Percentiles rank a stretch among this genome's conserved stretches.
phyloP scores from a whole-genome alignment of 1,140 invertebrate species.

The Saccostrea glomerata region DNA sequence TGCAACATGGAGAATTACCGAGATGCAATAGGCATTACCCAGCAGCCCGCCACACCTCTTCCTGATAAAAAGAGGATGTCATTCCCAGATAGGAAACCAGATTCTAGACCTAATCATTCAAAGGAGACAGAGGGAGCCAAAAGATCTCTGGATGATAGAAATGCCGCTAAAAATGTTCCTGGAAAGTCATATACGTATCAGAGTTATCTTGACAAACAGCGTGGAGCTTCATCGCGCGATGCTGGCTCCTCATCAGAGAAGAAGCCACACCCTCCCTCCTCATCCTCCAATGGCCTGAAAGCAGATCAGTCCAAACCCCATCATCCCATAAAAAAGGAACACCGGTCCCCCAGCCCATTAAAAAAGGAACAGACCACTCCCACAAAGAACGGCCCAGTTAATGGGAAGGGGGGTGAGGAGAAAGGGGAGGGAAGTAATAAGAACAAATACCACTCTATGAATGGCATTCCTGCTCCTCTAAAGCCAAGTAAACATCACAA shows the following conservation, averaged over 20 bases:
- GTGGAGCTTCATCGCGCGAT: not conserved
- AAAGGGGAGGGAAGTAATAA: not conserved
- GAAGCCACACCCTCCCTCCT: not conserved
- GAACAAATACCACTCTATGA: not conserved
- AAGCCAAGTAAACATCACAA: not conserved
- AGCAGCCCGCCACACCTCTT: slow-evolving; percentile 7
- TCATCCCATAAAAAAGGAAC: not conserved
- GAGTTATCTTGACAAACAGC: slow-evolving; percentile 13
- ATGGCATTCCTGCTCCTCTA: not conserved
- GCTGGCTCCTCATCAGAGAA: not conserved
- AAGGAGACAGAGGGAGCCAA: not conserved
- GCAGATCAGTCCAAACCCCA: not conserved
- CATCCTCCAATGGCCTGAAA: not conserved
- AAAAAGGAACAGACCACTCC: not conserved
- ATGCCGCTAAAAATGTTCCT: not conserved
- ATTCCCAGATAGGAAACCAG: not conserved
- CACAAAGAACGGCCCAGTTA: slow-evolving; percentile 11
- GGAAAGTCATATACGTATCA: not conserved
- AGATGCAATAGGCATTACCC: slow-evolving; percentile 15
- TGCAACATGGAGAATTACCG: not conserved
- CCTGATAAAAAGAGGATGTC: slow-evolving; percentile 4
- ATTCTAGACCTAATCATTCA: not conserved
- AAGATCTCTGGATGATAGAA: not conserved
- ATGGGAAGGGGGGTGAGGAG: not conserved
- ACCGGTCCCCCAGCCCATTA: not conserved